These are phyloP conservation scores for Amorpha juglandis DNA, from an alignment of 2,888 invertebrate genomes.

Conservation along the genomic window DNA sequence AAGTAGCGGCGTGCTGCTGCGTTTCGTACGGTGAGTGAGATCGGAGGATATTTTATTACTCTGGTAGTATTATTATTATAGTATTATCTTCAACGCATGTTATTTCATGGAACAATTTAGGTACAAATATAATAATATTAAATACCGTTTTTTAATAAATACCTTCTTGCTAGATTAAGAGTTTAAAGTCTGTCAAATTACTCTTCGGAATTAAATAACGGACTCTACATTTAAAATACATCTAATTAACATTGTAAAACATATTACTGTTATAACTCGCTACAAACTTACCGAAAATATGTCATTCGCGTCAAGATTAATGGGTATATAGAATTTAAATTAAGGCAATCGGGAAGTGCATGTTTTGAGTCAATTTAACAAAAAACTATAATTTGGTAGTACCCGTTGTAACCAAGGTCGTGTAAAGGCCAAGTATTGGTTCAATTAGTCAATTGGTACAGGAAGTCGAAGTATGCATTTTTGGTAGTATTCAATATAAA, in stretches of 20 bases:
- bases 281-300: not conserved
- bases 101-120: too few relatives aligned
- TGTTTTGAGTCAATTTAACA: conserved; percentile 39
- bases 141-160: too few relatives aligned
- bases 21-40: too few relatives aligned
- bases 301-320: not conserved
- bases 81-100: too few relatives aligned
- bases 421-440: conserved; percentile 45
- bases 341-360: conserved; percentile 49
- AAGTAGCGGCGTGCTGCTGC: too few relatives aligned
- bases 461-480: conserved; percentile 34
- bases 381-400: conserved; percentile 25
- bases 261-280: not conserved
- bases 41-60: too few relatives aligned
- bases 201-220: too few relatives aligned
- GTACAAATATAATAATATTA: too few relatives aligned
- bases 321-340: conserved; percentile 1
- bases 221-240: not conserved
- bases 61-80: too few relatives aligned
- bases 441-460: conserved; percentile 40
- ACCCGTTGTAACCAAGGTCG: conserved; percentile 40
- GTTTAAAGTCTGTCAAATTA: too few relatives aligned
- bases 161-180: too few relatives aligned
- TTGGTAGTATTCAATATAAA: not conserved
- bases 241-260: not conserved